phyloP scores from a whole-genome alignment of 2,113 vertebrate genomes.

The Stercorarius parasiticus region DNA sequence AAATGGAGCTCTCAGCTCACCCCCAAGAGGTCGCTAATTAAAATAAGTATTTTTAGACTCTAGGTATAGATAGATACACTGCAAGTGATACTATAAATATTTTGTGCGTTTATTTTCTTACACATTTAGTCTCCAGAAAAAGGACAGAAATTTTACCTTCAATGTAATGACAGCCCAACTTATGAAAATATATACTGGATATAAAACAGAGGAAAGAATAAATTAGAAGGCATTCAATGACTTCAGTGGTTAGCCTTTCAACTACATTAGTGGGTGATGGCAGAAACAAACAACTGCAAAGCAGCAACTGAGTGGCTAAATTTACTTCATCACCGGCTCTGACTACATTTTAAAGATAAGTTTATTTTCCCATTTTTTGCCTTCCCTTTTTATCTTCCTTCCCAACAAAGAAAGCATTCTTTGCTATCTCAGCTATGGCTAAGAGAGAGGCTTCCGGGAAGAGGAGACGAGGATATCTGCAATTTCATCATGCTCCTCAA shows the following conservation, averaged over 20 bases:
- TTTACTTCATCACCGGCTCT: background rate
- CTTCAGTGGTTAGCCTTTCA: background rate
- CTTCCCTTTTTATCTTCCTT: background rate
- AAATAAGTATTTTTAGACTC: conserved; percentile 36
- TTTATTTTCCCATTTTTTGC: background rate
- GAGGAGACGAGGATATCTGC: background rate
- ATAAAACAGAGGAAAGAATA: background rate
- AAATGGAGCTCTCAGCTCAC: conserved; percentile 2
- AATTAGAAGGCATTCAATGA: background rate
- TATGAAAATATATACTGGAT: background rate
- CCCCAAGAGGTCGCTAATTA: conserved; percentile 47
- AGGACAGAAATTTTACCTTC: conserved; percentile 10
- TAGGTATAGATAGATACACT: background rate
- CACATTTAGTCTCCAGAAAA: background rate
- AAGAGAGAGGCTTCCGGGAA: background rate
- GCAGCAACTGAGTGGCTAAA: background rate
- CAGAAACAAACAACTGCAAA: background rate
- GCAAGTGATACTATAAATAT: conserved; percentile 18
- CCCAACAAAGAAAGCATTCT: background rate
- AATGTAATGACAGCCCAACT: background rate
- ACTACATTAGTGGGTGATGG: background rate
- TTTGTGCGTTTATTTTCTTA: conserved; percentile 11
- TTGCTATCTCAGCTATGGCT: background rate
- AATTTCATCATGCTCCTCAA: background rate
- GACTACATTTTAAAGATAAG: background rate